Percentiles rank a stretch among this genome's conserved stretches.
Conservation (phyloP, 1,140 invertebrate genomes). For the Hypsibius dujardini region DNA sequence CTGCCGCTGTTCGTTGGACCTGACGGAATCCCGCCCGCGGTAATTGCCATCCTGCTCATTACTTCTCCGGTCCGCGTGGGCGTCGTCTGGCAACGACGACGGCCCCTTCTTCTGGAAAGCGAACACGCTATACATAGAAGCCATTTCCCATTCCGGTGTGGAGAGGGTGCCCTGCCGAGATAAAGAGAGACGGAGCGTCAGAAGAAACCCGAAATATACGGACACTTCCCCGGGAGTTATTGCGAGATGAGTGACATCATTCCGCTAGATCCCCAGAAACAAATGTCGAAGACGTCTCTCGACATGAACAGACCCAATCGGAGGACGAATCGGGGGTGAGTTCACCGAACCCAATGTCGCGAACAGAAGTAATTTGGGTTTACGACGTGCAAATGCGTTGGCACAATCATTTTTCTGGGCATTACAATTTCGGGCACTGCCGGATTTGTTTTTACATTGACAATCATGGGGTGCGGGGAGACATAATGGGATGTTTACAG, state of each 20-base stretch:
- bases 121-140: background rate
- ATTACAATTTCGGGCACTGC: background rate
- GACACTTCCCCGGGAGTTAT: background rate
- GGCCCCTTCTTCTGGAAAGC: conserved; percentile 2
- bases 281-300: background rate
- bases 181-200: background rate
- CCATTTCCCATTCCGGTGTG: conserved; percentile 1
- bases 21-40: too few relatives aligned
- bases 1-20: too few relatives aligned
- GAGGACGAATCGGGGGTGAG: too few relatives aligned
- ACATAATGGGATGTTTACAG: too few relatives aligned
- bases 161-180: background rate
- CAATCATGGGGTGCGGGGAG: too few relatives aligned
- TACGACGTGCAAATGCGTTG: background rate
- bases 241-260: background rate
- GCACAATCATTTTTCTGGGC: background rate
- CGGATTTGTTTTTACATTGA: background rate
- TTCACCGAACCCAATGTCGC: too few relatives aligned
- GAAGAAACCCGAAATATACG: background rate
- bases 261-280: background rate
- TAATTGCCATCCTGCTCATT: too few relatives aligned
- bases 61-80: too few relatives aligned
- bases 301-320: too few relatives aligned
- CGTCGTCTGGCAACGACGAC: background rate
- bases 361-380: too few relatives aligned